Conservation (phyloP, 2,113 vertebrate genomes). For the Pseudorhombus dupliciocellatus region DNA sequence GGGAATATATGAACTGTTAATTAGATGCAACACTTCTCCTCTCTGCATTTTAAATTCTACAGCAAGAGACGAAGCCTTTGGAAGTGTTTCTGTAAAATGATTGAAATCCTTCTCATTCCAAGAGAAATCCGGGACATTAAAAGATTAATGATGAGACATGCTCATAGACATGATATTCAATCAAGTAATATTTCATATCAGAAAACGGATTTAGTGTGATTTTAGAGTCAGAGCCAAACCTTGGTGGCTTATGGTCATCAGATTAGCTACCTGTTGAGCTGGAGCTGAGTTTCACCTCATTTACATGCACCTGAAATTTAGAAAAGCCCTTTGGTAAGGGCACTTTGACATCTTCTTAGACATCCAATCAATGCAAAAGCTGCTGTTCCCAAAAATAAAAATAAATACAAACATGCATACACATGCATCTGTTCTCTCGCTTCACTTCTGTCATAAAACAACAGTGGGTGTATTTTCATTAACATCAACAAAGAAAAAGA, state of each 20-base stretch:
- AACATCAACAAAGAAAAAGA: slow-evolving; percentile 60
- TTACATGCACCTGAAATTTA: not conserved
- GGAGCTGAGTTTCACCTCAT: not conserved
- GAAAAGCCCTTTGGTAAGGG: not conserved
- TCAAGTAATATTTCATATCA: not conserved
- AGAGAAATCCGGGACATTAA: not conserved
- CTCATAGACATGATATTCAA: not conserved
- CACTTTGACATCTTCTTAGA: not conserved
- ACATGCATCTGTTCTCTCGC: slow-evolving; percentile 44
- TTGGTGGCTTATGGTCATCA: slow-evolving; percentile 13
- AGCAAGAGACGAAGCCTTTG: slow-evolving; percentile 11
- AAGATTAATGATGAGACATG: not conserved
- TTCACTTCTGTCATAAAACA: slow-evolving; percentile 45
- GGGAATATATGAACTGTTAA: slow-evolving; percentile 55
- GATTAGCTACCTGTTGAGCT: slow-evolving; percentile 3
- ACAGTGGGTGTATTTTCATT: slow-evolving; percentile 44
- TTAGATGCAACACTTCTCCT: slow-evolving; percentile 41
- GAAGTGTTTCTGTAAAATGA: not conserved
- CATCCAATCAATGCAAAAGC: slow-evolving; percentile 73
- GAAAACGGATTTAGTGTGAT: slow-evolving; percentile 1
- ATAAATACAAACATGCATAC: slow-evolving; percentile 36
- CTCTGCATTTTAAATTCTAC: slow-evolving; percentile 21
- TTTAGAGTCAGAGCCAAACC: slow-evolving; percentile 34
- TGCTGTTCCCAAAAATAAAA: slow-evolving; percentile 69
- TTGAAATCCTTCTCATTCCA: slow-evolving; percentile 14